Evolutionary conservation across 2,797 vertebrate genomes (phyloP), one percentile per base, ranked within the genome.

Genomic region (Podargus strigoides): DNA sequence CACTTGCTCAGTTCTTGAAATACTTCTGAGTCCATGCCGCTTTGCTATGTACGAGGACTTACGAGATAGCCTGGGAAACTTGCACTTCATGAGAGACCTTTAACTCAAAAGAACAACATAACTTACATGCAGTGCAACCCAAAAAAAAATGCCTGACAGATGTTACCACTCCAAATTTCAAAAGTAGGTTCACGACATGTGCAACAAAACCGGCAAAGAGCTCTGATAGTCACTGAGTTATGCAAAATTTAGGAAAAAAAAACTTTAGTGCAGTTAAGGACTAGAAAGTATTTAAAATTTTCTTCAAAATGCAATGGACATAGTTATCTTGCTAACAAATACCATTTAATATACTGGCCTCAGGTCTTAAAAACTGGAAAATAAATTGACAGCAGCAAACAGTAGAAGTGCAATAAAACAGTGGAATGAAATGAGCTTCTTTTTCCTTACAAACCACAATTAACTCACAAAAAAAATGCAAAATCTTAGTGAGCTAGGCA

Each of bases 1-100:
- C n/a, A 16, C 52, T 60, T 46, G 63, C 56, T 44, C 50, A 85
- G 55, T 74, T 76, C 59, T 79, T 89, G 60, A 67, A 80, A 89
- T 80, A 80, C 32, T 64, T 90, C 19, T 21, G 52, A 87, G 64
- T 66, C 27, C 60, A 34, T 56, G n/a, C 22, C 67, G 69, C 63
- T 39, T 92, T 69, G 78, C 63, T 58, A 4, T 24, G 30, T 41
- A 28, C 7, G 20, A 91, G 58, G 27, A 49, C 39, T 76, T 67
- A 70, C 0, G 8, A 79, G 52, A 79, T 2, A 73, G 58, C 21
- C 56, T 42, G 32, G 37, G 34, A 85, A 92, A 76, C 21, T 3
- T 50, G 27, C 22, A 58, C 26, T 58, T 82, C 34, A 41, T 21
- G 14, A 69, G 27, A 39, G 14, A 78, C 17, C 9, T 58, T 72